phyloP scores from a whole-genome alignment of 23 tunicate genomes.

The Clavelina lepadiformis region DNA sequence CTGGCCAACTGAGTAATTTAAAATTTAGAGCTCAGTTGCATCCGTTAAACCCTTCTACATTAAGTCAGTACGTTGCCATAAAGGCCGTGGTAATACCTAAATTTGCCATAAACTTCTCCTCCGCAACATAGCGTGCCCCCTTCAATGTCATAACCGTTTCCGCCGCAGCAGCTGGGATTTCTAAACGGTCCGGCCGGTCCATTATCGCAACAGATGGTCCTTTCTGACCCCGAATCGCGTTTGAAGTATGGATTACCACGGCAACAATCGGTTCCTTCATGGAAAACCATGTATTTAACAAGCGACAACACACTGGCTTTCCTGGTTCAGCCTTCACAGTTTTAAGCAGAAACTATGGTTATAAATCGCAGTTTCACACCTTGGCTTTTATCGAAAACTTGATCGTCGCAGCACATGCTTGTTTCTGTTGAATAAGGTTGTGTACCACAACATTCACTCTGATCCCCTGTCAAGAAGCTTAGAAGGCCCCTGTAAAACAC shows the following conservation, averaged over 20 bases:
- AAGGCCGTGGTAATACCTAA: constrained; percentile 31
- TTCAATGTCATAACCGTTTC: constrained; percentile 65
- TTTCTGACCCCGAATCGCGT: neutral
- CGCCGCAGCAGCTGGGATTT: constrained; percentile 74
- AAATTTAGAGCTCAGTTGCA: too few relatives aligned
- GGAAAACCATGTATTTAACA: too few relatives aligned
- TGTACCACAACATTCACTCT: constrained; percentile 48
- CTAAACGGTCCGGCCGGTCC: constrained; percentile 69
- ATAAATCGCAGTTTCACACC: constrained; percentile 18
- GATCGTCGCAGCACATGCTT: constrained; percentile 56
- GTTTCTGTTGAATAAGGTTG: constrained; percentile 23
- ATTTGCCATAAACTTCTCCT: constrained; percentile 47
- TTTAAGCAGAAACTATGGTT: too few relatives aligned
- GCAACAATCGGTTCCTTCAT: constrained; percentile 66
- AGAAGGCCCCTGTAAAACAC: constrained; percentile 43
- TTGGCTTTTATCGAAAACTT: constrained; percentile 7
- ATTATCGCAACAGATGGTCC: constrained; percentile 68
- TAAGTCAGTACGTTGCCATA: too few relatives aligned
- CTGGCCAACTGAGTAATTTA: constrained; percentile 91
- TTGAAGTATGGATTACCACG: constrained; percentile 50
- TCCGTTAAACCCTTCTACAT: too few relatives aligned
- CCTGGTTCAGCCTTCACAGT: too few relatives aligned
- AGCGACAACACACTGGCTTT: too few relatives aligned
- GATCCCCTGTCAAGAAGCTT: neutral
- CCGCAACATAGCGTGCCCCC: constrained; percentile 81